Conservation (phyloP, 2,113 vertebrate species). For the Oryzias melastigma region DNA sequence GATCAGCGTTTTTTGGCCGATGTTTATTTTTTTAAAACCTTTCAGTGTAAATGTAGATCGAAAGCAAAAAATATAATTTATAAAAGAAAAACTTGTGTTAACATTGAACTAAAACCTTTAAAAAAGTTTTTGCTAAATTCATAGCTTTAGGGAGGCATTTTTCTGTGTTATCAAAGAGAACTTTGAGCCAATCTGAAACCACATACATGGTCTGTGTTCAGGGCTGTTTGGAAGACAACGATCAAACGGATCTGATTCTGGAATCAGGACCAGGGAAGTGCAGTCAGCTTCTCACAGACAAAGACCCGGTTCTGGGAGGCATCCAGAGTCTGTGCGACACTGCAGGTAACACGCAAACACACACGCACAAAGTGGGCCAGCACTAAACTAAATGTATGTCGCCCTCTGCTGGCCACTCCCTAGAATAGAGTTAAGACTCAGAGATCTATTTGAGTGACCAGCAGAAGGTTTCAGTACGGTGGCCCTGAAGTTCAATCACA, state of each 20-base stretch:
- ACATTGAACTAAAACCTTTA: too few relatives aligned
- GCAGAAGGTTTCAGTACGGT: too few relatives aligned
- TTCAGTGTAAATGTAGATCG: too few relatives aligned
- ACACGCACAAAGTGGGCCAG: background rate
- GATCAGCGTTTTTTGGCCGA: background rate
- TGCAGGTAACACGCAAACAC: slow-evolving; percentile 50
- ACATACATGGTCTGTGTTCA: slow-evolving; percentile 21
- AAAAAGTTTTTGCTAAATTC: too few relatives aligned
- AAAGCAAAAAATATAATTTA: too few relatives aligned
- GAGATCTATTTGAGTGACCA: too few relatives aligned
- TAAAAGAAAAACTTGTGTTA: too few relatives aligned
- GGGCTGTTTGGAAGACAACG: slow-evolving; percentile 57
- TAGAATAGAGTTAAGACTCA: too few relatives aligned
- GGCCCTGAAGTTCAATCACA: too few relatives aligned
- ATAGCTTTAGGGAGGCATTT: too few relatives aligned
- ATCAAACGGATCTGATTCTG: slow-evolving; percentile 44
- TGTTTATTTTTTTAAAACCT: background rate
- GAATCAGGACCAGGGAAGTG: slow-evolving; percentile 10
- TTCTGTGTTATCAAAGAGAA: too few relatives aligned
- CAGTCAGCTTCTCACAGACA: slow-evolving; percentile 74
- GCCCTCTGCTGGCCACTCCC: background rate
- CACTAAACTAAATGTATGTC: background rate
- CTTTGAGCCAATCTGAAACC: too few relatives aligned
- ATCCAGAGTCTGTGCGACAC: slow-evolving; percentile 60
- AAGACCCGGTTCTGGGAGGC: slow-evolving; percentile 73